Evolutionary conservation across 2,888 invertebrate species (phyloP).

Genomic region (Eupeodes latifasciatus): DNA sequence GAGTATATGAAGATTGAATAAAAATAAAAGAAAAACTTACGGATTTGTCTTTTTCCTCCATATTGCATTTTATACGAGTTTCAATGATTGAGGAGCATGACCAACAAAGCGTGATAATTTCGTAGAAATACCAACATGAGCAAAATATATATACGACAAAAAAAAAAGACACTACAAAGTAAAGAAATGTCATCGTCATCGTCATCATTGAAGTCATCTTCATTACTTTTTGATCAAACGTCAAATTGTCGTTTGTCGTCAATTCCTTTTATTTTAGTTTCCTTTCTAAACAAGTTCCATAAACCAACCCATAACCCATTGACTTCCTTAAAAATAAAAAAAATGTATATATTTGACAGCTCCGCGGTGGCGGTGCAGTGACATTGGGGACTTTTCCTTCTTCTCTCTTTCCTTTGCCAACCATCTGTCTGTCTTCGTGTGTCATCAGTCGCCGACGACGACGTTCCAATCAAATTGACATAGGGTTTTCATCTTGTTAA

Average conservation of each 20-base stretch:
- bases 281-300: neutral
- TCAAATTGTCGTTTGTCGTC: conserved; percentile 34
- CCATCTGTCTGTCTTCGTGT: neutral
- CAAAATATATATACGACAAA: conserved; percentile 6
- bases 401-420: neutral
- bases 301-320: neutral
- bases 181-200: conserved; percentile 24
- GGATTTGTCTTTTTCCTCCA: neutral
- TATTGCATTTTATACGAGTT: conserved; percentile 51
- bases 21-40: no score
- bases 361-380: conserved; percentile 6
- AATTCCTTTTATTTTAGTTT: neutral
- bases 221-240: conserved; percentile 68
- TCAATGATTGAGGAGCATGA: conserved; percentile 66
- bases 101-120: conserved; percentile 73
- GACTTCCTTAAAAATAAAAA: conserved; percentile 27
- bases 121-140: conserved; percentile 40
- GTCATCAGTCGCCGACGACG: neutral
- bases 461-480: conserved; percentile 59
- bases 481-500: conserved; percentile 67
- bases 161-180: conserved; percentile 12
- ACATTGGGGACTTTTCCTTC: conserved; percentile 8
- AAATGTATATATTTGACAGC: neutral
- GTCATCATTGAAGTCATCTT: conserved; percentile 50
- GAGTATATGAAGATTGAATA: neutral